Percentiles rank a stretch among this genome's conserved stretches.
Conservation (phyloP, 2,113 vertebrate species). For the Lamprotornis superbus region DNA sequence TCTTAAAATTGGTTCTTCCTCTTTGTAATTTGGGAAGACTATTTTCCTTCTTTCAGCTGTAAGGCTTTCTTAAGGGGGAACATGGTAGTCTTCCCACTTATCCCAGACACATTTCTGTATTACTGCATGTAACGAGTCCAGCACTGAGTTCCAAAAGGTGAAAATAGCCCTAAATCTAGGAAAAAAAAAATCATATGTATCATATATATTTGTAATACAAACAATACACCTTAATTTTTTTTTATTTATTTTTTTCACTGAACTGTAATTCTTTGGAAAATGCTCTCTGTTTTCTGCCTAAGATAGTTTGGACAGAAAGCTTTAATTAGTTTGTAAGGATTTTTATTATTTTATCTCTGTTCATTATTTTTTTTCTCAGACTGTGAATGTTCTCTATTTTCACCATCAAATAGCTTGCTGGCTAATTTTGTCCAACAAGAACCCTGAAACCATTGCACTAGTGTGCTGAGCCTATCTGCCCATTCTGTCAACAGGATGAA, state of each 20-base stretch:
- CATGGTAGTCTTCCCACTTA: not conserved
- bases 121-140: not conserved
- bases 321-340: conserved; percentile 71
- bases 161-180: not conserved
- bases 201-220: not conserved
- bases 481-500: conserved; percentile 86
- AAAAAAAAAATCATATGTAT: not conserved
- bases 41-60: not conserved
- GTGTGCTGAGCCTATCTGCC: conserved; percentile 70
- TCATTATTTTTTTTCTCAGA: conserved; percentile 72
- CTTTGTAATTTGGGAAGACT: not conserved
- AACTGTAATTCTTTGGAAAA: conserved; percentile 2
- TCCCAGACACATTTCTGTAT: not conserved
- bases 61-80: not conserved
- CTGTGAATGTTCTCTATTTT: conserved; percentile 70
- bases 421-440: conserved; percentile 81
- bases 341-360: conserved; percentile 70
- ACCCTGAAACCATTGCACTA: conserved; percentile 77
- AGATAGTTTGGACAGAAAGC: conserved; percentile 47
- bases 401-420: conserved; percentile 77
- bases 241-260: not conserved
- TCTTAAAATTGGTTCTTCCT: not conserved
- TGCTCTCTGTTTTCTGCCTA: not conserved
- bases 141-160: not conserved
- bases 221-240: fast-evolving